These are phyloP conservation scores for Penaeus indicus DNA, from an alignment of 1,140 invertebrate species.

Conservation along the genomic window DNA sequence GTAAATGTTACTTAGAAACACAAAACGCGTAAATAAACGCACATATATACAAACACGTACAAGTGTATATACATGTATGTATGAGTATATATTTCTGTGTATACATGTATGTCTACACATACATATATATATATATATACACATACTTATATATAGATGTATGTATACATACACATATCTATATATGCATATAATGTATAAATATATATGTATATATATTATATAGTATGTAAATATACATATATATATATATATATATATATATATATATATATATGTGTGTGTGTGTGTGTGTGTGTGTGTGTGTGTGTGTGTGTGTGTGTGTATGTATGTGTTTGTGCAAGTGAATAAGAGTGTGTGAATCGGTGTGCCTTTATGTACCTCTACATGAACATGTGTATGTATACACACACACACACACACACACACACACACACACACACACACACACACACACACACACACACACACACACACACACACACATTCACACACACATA, in stretches of 20 bases:
- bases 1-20: background rate
- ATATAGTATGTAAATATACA: background rate
- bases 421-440: too few species aligned
- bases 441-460: too few species aligned
- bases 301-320: background rate
- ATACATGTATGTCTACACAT: background rate
- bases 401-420: too few species aligned
- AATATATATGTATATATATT: constrained; percentile 2
- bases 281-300: background rate
- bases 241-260: constrained; percentile 8
- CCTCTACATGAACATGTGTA: too few species aligned
- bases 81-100: constrained; percentile 5
- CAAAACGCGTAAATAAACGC: background rate
- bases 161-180: background rate
- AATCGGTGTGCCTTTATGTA: background rate
- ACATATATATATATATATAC: background rate
- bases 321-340: background rate
- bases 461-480: too few species aligned
- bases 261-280: constrained; percentile 6
- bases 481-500: too few species aligned
- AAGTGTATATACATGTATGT: too few species aligned
- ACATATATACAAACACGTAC: background rate
- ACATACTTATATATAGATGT: background rate
- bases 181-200: background rate
- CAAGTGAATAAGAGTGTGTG: background rate